Percentiles rank a stretch among this genome's conserved stretches.
Evolutionary conservation across 1,140 invertebrate species (phyloP).

Genomic region (Hirudo medicinalis): DNA sequence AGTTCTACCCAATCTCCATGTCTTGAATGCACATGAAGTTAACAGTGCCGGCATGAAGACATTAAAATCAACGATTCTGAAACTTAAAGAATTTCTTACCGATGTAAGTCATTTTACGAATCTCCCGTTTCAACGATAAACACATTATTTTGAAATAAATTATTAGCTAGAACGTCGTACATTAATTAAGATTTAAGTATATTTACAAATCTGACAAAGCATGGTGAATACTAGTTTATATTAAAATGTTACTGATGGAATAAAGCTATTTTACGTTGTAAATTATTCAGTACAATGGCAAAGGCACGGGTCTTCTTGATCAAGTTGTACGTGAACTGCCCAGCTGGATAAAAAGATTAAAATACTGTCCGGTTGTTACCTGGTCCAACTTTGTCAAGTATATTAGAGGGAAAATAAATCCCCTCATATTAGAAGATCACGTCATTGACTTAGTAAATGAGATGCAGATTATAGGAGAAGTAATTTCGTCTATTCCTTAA

Average conservation of each 20-base stretch:
- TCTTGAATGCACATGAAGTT: slow-evolving; percentile 51
- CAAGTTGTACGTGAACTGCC: slow-evolving; percentile 47
- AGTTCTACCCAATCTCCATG: slow-evolving; percentile 36
- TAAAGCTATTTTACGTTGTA: not conserved
- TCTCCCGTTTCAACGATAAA: not conserved
- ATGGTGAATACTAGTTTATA: not conserved
- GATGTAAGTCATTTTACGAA: slow-evolving; percentile 34
- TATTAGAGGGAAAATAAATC: slow-evolving; percentile 53
- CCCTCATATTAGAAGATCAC: slow-evolving; percentile 55
- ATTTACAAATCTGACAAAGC: not conserved
- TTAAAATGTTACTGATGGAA: not conserved
- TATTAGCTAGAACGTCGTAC: not conserved
- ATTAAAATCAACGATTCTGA: slow-evolving; percentile 45
- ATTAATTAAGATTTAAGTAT: not conserved
- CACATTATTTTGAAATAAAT: not conserved
- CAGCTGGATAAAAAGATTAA: slow-evolving; percentile 45
- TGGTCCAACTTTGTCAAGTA: slow-evolving; percentile 53
- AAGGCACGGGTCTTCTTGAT: slow-evolving; percentile 53
- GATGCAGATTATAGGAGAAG: slow-evolving; percentile 57
- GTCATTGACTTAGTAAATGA: slow-evolving; percentile 53
- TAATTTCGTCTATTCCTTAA: slow-evolving; percentile 26
- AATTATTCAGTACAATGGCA: slow-evolving; percentile 43
- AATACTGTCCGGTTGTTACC: slow-evolving; percentile 53
- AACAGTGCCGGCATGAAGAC: slow-evolving; percentile 48
- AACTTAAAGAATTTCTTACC: slow-evolving; percentile 41